A percentile compares a stretch with the other conserved stretches of the same genome.
phyloP scores from a whole-genome alignment of 2,113 vertebrate species.

The Thamnaconus septentrionalis region DNA sequence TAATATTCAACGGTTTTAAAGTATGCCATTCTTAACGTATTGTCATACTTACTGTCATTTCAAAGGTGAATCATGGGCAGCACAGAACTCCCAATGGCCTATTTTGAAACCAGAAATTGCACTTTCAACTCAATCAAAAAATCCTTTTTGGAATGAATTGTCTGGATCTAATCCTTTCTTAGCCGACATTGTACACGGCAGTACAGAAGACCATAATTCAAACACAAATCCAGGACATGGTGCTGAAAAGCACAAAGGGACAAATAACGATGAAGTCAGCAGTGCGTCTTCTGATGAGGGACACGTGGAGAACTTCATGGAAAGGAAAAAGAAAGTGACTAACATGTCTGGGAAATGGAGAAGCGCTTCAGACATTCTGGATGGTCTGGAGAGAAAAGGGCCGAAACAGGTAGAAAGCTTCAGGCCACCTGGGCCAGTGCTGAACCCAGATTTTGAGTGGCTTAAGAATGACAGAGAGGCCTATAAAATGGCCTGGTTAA shows the following conservation, averaged over 20 bases:
- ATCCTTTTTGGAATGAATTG: conserved; percentile 92
- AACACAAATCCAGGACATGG: conserved; percentile 76
- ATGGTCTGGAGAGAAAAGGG: conserved; percentile 73
- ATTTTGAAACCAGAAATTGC: conserved; percentile 51
- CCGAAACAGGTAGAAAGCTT: conserved; percentile 52
- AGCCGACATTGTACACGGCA: conserved; percentile 82
- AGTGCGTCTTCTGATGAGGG: conserved; percentile 89
- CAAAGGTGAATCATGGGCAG: conserved; percentile 51
- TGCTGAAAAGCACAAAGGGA: conserved; percentile 66
- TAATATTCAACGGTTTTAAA: not conserved
- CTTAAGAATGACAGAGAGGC: conserved; percentile 90
- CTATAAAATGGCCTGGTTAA: conserved; percentile 95
- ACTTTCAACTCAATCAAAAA: conserved; percentile 69
- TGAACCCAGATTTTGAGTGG: conserved; percentile 81
- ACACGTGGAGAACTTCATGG: conserved; percentile 75
- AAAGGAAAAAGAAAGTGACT: conserved; percentile 63
- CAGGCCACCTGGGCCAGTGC: conserved; percentile 60
- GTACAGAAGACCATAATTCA: conserved; percentile 67
- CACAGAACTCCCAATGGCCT: conserved; percentile 55
- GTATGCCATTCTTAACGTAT: not conserved
- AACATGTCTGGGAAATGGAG: conserved; percentile 83
- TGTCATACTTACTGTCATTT: conserved; percentile 5
- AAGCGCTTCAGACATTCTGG: conserved; percentile 89
- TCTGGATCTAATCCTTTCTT: conserved; percentile 92
- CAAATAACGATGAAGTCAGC: conserved; percentile 74